Evolutionary conservation across 2,888 invertebrate genomes (phyloP).

Genomic region (Pollenia amentaria): DNA sequence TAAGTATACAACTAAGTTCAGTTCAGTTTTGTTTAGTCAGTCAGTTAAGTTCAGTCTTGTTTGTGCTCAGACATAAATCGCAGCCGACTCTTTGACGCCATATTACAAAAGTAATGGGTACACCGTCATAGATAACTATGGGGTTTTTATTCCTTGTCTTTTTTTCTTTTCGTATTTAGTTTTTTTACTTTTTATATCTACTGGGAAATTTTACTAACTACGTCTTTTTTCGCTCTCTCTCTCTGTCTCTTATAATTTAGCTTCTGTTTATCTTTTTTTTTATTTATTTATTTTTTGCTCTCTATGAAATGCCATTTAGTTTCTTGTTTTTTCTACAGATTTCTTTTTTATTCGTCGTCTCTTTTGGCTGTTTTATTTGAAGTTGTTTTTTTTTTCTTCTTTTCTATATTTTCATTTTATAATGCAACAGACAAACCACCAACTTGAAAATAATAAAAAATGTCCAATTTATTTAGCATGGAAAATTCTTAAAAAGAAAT

Average conservation of each 20-base stretch:
- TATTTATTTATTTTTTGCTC: slow-evolving; percentile 22
- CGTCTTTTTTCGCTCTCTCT: slow-evolving; percentile 10
- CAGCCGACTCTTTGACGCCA: slow-evolving; percentile 72
- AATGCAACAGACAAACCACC: slow-evolving; percentile 40
- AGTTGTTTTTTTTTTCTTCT: slow-evolving; percentile 8
- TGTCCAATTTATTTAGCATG: slow-evolving; percentile 57
- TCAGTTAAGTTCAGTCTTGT: slow-evolving; percentile 28
- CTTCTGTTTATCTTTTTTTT: slow-evolving; percentile 23
- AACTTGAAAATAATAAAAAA: slow-evolving; percentile 61
- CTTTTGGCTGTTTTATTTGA: slow-evolving; percentile 28
- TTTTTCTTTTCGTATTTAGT: background rate
- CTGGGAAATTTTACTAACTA: slow-evolving; percentile 68
- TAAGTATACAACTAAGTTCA: background rate
- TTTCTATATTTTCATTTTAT: slow-evolving; percentile 14
- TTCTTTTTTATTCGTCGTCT: background rate
- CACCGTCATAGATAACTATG: slow-evolving; percentile 69
- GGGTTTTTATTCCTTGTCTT: slow-evolving; percentile 49
- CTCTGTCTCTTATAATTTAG: background rate
- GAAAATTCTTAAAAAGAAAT: slow-evolving; percentile 3
- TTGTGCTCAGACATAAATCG: slow-evolving; percentile 62
- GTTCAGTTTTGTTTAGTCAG: slow-evolving; percentile 43
- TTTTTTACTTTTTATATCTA: slow-evolving; percentile 31
- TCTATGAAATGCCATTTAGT: slow-evolving; percentile 41
- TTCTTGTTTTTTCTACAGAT: slow-evolving; percentile 23
- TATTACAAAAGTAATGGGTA: slow-evolving; percentile 72